Evolutionary conservation across 92 coral and sea anemone genomes (phyloP), one percentile per base, ranked within the genome.

Genomic region (Zoanthus solanderi): DNA sequence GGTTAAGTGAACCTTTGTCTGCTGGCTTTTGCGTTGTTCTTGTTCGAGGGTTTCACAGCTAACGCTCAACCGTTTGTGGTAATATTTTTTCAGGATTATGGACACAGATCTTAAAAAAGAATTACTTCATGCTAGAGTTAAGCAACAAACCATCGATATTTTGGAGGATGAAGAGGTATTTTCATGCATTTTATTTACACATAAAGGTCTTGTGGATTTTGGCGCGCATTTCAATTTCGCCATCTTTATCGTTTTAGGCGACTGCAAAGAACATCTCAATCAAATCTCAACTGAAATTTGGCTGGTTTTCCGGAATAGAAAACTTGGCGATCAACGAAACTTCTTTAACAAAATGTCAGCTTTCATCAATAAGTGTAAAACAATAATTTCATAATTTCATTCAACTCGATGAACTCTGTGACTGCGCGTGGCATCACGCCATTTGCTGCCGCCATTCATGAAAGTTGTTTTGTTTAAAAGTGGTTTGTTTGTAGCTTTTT

Each of bases 201-300:
- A 58, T 14, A 58, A 58, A 14, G 66, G 66, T 58, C 66, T 58
- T 11, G n/a, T 14, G 66, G 66, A 58, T 58, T 58, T 58, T 58
- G 66, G 66, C 66, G 66, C 66, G 66, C 66, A 58, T 58, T 58
- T 58, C 66, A 14, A 58, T 58, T 58, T 58, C 66, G 66, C 66
- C 66, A 58, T 58, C 66, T 58, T 14, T 58, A 58, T 14, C 66
- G 66, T 58, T 58, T 58, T 58, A 58, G 23, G 66, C 16, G 66
- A 58, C 66, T 58, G 66, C 66, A 58, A 58, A 14, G 66, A 58
- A 58, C 23, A 58, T 58, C 23, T 0, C 66, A 58, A 58, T 58
- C 17, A 11, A 14, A 11, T 14, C 10, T 14, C 66, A 58, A 53
- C 60, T 53, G 60, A 53, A 53, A 53, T 53, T 53, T 53, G 60